Conservation (phyloP, 1,140 invertebrate species). For the Drosophila sproati region DNA sequence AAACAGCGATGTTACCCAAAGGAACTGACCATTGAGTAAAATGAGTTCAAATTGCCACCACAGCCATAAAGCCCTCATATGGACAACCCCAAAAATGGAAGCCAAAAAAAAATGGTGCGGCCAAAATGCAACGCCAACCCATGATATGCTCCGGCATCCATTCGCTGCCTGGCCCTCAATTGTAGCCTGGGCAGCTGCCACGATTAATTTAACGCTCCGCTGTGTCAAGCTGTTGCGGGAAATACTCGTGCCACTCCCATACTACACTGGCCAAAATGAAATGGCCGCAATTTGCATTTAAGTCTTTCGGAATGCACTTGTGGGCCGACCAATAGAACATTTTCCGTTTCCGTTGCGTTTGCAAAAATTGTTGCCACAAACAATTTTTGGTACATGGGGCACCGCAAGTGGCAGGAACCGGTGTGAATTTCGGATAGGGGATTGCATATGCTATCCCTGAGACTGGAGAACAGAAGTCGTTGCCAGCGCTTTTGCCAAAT, state of each 20-base stretch:
- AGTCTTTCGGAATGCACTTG: conserved; percentile 33
- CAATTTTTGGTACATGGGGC: conserved; percentile 23
- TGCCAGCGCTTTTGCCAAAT: conserved; percentile 45
- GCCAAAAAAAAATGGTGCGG: conserved; percentile 34
- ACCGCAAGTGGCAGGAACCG: conserved; percentile 43
- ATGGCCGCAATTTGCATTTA: conserved; percentile 27
- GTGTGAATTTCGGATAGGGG: conserved; percentile 24
- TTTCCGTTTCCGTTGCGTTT: conserved; percentile 70
- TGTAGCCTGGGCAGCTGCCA: conserved; percentile 44
- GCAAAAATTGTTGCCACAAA: conserved; percentile 52
- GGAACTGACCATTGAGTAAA: conserved; percentile 45
- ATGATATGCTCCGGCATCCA: not conserved
- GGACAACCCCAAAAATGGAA: conserved; percentile 19
- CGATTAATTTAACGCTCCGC: conserved; percentile 81
- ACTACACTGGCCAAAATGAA: conserved; percentile 49
- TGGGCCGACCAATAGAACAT: conserved; percentile 65
- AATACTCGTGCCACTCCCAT: not conserved
- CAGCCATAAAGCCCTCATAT: conserved; percentile 43
- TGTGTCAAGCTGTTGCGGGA: conserved; percentile 68
- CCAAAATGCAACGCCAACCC: conserved; percentile 20
- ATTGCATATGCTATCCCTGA: not conserved
- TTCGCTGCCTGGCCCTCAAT: conserved; percentile 5
- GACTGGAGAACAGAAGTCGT: not conserved
- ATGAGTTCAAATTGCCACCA: conserved; percentile 38
- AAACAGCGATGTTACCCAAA: conserved; percentile 65